These are phyloP conservation scores for Pelagia noctiluca DNA, from an alignment of 30 jellyfish, hydroid and myxozoan genomes.

Conservation along the genomic window DNA sequence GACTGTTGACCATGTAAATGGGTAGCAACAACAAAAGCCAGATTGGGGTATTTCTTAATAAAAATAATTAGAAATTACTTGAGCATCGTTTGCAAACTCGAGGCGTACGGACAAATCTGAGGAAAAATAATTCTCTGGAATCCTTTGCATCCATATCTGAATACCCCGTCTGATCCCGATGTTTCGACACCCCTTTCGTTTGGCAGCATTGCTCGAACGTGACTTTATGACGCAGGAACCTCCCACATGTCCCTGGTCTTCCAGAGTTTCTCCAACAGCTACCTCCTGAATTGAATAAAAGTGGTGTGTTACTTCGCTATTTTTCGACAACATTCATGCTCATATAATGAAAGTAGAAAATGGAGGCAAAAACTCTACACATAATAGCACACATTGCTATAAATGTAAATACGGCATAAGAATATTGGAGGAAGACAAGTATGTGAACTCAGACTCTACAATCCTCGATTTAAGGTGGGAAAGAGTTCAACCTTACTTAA, in stretches of 20 bases:
- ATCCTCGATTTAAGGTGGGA: too few relatives aligned
- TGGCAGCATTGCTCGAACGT: conserved; percentile 63
- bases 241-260: conserved; percentile 36
- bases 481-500: too few relatives aligned
- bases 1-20: too few relatives aligned
- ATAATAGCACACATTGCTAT: too few relatives aligned
- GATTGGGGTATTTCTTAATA: neutral
- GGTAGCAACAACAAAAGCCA: too few relatives aligned
- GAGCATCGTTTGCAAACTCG: conserved; percentile 64
- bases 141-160: conserved; percentile 66
- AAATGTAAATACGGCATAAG: too few relatives aligned
- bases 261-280: conserved; percentile 64
- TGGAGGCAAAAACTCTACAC: too few relatives aligned
- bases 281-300: conserved; percentile 61
- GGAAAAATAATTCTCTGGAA: conserved; percentile 46
- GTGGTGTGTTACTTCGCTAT: too few relatives aligned
- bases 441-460: too few relatives aligned
- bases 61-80: conserved; percentile 18
- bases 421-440: too few relatives aligned
- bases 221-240: conserved; percentile 28
- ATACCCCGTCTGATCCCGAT: conserved; percentile 19
- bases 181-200: conserved; percentile 7
- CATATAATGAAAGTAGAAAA: too few relatives aligned
- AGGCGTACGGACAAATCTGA: conserved; percentile 36
- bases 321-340: too few relatives aligned